Base-by-base conservation (phyloP, 2,113 vertebrate genomes). In the Myanophis thanlyinensis region DNA sequence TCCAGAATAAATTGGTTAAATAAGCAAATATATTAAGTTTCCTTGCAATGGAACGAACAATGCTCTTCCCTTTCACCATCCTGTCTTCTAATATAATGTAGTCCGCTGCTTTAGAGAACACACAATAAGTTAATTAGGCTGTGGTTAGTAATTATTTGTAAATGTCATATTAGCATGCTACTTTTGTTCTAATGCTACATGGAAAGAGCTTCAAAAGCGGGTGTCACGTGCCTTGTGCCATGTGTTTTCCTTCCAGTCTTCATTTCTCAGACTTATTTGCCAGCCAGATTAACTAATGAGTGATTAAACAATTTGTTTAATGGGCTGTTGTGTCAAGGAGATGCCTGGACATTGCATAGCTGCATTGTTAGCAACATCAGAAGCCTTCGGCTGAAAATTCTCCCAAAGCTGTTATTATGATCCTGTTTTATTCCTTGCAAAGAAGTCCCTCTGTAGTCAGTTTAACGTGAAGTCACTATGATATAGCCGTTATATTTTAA, bases 51-150 rank as follows among this genome's bases (percentile, higher is more conserved):
- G 97, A 97, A 97, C 96, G 97, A 96, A 97, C 97, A 97, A 98
- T 47, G 46, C 9, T 54, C 44, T 93, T 97, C 52, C 6, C 87
- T 23, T 30, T 96, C 97, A 96, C 95, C 94, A 2, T 54, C 18
- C 35, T 10, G 5, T 40, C 51, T 94, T 97, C 95, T 97, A 97
- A 97, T 97, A 95, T 93, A 97, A 97, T 97, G 96, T 92, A 67
- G 93, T 96, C 94, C 95, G 96, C 97, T 97, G 96, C 97, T 97
- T 97, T 97, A 97, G 96, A 96, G 96, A 95, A 95, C 96, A 96
- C 97, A 97, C 97, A 96, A 95, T 97, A 98, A 97, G 96, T 97
- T 98, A 98, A 98, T 98, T 97, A 98, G 97, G 97, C 95, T 97
- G 97, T 0, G 96, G 97, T 96, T 97, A 97, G 96, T 96, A 96